Percentiles rank a stretch among this genome's conserved stretches.
Conservation (phyloP, 1,140 invertebrate species). For the Pachyrhynchus sulphureomaculatus region DNA sequence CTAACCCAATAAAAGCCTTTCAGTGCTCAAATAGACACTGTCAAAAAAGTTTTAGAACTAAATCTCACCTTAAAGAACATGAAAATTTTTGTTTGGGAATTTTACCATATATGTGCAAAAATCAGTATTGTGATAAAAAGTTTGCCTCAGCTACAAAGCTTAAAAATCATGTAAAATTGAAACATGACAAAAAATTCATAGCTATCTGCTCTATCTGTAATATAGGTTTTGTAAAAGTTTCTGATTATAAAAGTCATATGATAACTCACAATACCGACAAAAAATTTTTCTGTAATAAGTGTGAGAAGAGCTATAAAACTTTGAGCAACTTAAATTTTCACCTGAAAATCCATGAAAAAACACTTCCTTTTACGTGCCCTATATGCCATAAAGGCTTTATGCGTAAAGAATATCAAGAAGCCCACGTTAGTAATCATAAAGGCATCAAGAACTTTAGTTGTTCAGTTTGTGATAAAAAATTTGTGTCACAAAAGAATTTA, state of each 20-base stretch:
- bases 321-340: conserved; percentile 49
- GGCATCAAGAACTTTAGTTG: conserved; percentile 46
- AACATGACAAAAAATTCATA: conserved; percentile 48
- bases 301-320: conserved; percentile 48
- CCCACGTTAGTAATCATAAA: conserved; percentile 45
- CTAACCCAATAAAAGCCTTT: conserved; percentile 16
- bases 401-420: conserved; percentile 47
- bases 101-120: conserved; percentile 43
- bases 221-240: conserved; percentile 47
- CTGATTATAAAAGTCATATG: conserved; percentile 47
- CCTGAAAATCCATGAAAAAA: conserved; percentile 45
- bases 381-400: conserved; percentile 48
- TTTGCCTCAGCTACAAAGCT: conserved; percentile 45
- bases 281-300: conserved; percentile 44
- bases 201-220: conserved; percentile 48
- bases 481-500: conserved; percentile 46
- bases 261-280: conserved; percentile 44
- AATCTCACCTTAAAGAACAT: conserved; percentile 42
- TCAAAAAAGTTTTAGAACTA: conserved; percentile 30
- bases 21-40: conserved; percentile 28
- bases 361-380: conserved; percentile 40
- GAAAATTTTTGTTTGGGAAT: conserved; percentile 43
- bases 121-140: conserved; percentile 42
- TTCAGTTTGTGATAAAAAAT: conserved; percentile 42
- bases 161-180: conserved; percentile 44